Conservation (phyloP, 2,113 vertebrate genomes). For the Rhinopomastus cyanomelas region DNA sequence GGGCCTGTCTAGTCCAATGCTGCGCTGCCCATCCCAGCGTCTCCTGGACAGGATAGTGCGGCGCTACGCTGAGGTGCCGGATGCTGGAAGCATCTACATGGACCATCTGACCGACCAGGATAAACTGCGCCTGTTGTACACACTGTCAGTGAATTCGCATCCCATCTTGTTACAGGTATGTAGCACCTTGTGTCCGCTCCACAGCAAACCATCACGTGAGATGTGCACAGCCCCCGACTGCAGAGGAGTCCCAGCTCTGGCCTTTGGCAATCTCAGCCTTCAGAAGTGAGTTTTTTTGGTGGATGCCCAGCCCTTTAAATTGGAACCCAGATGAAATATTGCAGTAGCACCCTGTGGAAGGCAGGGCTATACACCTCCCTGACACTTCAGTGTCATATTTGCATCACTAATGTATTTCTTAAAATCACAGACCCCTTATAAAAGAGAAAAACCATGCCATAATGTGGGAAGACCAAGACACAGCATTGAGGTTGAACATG, state of each 20-base stretch:
- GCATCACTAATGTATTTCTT: neutral
- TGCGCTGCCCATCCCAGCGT: slow-evolving; percentile 83
- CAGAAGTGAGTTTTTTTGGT: fast-evolving
- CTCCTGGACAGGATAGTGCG: slow-evolving; percentile 83
- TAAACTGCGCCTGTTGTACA: slow-evolving; percentile 84
- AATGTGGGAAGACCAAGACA: neutral
- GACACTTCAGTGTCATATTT: neutral
- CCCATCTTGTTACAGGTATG: slow-evolving; percentile 82
- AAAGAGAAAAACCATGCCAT: neutral
- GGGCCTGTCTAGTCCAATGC: slow-evolving; percentile 79
- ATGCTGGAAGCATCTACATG: slow-evolving; percentile 85
- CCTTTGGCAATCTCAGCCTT: neutral
- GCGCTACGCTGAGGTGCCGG: slow-evolving; percentile 82
- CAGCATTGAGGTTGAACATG: neutral
- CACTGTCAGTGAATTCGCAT: slow-evolving; percentile 80
- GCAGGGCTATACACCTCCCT: neutral
- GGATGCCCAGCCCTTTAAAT: neutral
- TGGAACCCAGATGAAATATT: neutral
- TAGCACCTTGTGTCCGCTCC: neutral
- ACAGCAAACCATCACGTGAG: fast-evolving
- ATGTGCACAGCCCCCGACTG: too few relatives aligned
- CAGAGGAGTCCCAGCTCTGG: neutral
- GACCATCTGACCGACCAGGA: slow-evolving; percentile 81
- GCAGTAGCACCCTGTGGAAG: neutral
- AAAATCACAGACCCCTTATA: neutral